Base-by-base conservation (phyloP, 1,140 invertebrate genomes). In the Drosophila funebris region DNA sequence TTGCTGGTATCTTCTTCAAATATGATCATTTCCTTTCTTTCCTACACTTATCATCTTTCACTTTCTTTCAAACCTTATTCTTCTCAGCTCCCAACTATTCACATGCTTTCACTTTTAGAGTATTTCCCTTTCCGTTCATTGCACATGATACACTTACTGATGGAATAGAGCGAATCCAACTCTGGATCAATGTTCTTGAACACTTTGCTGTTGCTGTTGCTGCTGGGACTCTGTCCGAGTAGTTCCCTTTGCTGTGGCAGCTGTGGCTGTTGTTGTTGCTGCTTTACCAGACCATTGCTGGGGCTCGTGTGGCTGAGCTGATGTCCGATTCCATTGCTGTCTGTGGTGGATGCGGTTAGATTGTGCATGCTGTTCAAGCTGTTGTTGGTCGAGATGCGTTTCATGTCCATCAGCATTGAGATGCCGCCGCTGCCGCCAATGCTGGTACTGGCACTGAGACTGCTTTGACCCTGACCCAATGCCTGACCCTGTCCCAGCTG, bases 161-260 rank as follows among this genome's bases (percentile, higher is more conserved):
- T 91, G 4, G 90, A 91, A 60, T 91, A 91, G 11, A 91, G 83
- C 13, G 90, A 91, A 54, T 91, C 90, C 78, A 91, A 53, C 36
- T 91, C 90, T 0, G 90, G 90, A 91, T 91, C 90, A 57, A 91
- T 91, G 63, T 91, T 91, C 71, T 91, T 91, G 74, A 91, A 91
- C 64, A 91, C 89, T 90, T 91, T 91, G 61, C 78, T 91, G 75
- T 81, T 90, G 73, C 76, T 85, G 46, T 72, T 81, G 44, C 66
- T 89, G 39, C 76, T 91, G 46, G 90, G 90, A 54, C 90, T 91
- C 58, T 91, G 90, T 9, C 90, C 90, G 9, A 90, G 76, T 14
- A 88, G 57, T 13, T 90, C 88, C 4, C 84, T 66, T 31, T 64
- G 67, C 8, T 81, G 78, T 16, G 48, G 37, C 22, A 48, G 39